Evolutionary conservation across 2,113 vertebrate genomes (phyloP).

Genomic region (Sorex fumeus): DNA sequence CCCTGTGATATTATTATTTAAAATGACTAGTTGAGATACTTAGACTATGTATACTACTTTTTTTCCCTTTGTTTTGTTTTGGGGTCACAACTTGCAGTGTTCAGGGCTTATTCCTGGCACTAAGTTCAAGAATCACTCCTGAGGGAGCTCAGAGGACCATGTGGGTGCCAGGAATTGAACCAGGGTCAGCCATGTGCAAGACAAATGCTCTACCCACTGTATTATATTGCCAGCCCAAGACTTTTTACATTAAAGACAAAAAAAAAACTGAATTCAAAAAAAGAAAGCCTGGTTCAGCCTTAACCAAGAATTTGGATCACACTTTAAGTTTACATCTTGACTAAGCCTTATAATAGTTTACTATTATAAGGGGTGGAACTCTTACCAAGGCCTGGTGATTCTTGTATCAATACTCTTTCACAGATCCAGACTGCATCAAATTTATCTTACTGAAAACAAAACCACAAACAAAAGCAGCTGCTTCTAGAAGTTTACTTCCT

Average conservation of each 20-base stretch:
- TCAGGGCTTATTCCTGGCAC: too few relatives aligned
- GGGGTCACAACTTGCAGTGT: too few relatives aligned
- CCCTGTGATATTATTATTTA: too few relatives aligned
- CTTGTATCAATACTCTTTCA: neutral
- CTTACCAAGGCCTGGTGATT: too few relatives aligned
- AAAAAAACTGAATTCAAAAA: neutral
- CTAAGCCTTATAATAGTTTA: neutral
- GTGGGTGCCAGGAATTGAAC: too few relatives aligned
- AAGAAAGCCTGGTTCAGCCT: neutral
- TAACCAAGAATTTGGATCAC: neutral
- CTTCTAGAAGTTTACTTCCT: neutral
- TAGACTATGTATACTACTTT: neutral
- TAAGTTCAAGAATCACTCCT: too few relatives aligned
- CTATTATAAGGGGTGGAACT: neutral
- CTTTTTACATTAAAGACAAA: too few relatives aligned
- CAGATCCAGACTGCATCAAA: neutral
- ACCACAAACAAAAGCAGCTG: neutral
- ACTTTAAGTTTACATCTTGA: neutral
- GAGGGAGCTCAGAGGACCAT: too few relatives aligned
- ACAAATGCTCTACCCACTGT: too few relatives aligned
- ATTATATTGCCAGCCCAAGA: too few relatives aligned
- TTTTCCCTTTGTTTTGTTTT: neutral
- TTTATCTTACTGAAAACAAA: conserved; percentile 38
- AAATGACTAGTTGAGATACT: conserved; percentile 23
- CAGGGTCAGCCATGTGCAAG: too few relatives aligned